These are phyloP conservation scores for Andrena bicolor DNA, from an alignment of 2,888 invertebrate genomes.

Conservation along the genomic window DNA sequence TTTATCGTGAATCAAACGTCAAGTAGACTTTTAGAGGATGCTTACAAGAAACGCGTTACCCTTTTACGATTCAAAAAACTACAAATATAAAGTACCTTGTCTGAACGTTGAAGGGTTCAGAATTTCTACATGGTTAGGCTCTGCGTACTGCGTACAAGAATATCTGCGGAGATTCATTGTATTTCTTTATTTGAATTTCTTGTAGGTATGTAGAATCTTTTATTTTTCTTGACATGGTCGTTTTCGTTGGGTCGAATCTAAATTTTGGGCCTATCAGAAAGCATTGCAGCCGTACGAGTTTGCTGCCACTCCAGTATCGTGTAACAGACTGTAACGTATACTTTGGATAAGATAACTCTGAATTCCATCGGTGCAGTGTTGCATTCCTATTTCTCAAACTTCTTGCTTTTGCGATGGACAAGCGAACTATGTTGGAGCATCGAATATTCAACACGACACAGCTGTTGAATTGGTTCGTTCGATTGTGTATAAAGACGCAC, in stretches of 20 bases:
- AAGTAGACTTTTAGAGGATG: no score
- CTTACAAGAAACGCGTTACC: no score
- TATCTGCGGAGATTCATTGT: no score
- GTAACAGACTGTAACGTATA: slow-evolving; percentile 66
- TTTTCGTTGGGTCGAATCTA: slow-evolving; percentile 25
- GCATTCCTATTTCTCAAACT: slow-evolving; percentile 57
- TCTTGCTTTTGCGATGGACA: slow-evolving; percentile 33
- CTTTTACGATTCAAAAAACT: no score
- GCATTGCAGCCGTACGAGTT: slow-evolving; percentile 58
- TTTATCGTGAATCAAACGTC: no score
- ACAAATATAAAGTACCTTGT: no score
- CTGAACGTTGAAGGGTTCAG: no score
- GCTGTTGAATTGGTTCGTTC: not conserved
- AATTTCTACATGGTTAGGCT: no score
- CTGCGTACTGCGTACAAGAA: no score
- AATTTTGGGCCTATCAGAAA: slow-evolving; percentile 72
- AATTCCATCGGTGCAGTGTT: slow-evolving; percentile 63
- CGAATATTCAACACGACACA: slow-evolving; percentile 7
- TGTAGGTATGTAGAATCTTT: not conserved
- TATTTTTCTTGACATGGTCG: no score
- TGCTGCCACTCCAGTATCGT: slow-evolving; percentile 66
- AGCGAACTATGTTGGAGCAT: slow-evolving; percentile 46
- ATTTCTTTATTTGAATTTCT: not conserved
- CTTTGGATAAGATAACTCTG: slow-evolving; percentile 77
- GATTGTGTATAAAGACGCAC: not conserved